Percentiles rank a stretch among this genome's conserved stretches.
These are phyloP conservation scores for Syngnathus floridae DNA, from an alignment of 2,113 vertebrate species.

Conservation along the genomic window DNA sequence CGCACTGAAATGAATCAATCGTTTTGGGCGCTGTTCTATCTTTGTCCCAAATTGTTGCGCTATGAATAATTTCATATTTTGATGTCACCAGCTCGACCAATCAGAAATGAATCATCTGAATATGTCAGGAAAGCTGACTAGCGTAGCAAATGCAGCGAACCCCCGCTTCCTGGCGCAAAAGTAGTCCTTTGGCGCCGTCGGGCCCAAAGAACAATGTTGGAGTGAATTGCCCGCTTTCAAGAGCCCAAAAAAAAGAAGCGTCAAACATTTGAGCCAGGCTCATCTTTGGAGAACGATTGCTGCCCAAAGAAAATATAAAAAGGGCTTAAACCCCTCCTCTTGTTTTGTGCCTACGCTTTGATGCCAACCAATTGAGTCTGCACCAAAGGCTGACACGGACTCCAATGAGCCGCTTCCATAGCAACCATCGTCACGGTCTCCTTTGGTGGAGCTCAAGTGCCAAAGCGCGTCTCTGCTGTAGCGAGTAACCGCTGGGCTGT, in stretches of 20 bases:
- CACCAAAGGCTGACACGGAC: slow-evolving; percentile 38
- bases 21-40: too few relatives aligned
- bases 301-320: neutral
- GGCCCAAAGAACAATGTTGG: too few relatives aligned
- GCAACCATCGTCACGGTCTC: slow-evolving; percentile 48
- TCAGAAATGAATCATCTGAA: neutral
- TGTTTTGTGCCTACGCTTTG: slow-evolving; percentile 6
- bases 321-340: too few relatives aligned
- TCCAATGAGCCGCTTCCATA: slow-evolving; percentile 50
- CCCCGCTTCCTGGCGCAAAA: neutral
- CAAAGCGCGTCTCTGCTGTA: neutral
- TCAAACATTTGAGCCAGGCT: too few relatives aligned
- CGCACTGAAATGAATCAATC: too few relatives aligned
- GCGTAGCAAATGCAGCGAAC: neutral
- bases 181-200: too few relatives aligned
- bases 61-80: too few relatives aligned
- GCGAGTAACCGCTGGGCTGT: slow-evolving; percentile 65
- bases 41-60: too few relatives aligned
- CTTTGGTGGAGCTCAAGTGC: slow-evolving; percentile 35
- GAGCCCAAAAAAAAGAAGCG: too few relatives aligned
- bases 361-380: slow-evolving; percentile 31
- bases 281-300: too few relatives aligned
- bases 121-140: neutral
- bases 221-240: too few relatives aligned
- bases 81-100: neutral